Conservation (phyloP, 2,888 invertebrate genomes). For the Cheilosia vernalis region DNA sequence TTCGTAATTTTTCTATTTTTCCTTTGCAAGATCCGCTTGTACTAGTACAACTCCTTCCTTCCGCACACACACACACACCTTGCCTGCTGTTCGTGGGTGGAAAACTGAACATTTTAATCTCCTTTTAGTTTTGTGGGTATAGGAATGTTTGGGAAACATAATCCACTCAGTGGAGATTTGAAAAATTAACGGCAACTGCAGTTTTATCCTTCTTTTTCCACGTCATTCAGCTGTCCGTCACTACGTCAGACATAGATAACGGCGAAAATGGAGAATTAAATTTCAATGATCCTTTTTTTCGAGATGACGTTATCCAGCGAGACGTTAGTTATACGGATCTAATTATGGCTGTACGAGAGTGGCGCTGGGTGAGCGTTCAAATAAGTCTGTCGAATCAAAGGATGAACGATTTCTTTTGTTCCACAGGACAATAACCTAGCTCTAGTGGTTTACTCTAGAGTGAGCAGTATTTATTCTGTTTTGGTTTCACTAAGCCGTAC, state of each 20-base stretch:
- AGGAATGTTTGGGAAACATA: no score
- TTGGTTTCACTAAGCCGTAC: no score
- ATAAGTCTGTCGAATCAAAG: no score
- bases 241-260: neutral
- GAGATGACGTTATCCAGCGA: neutral
- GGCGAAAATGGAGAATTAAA: neutral
- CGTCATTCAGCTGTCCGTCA: neutral
- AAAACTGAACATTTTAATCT: slow-evolving; percentile 19
- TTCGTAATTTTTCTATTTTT: neutral
- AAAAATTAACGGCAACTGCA: slow-evolving; percentile 11
- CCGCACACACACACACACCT: neutral
- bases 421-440: neutral
- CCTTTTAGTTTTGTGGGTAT: slow-evolving; percentile 24
- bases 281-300: slow-evolving; percentile 28
- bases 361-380: no score
- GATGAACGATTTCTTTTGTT: neutral
- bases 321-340: neutral
- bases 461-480: no score
- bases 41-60: neutral
- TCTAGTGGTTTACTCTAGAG: neutral
- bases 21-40: neutral
- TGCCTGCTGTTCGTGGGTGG: neutral
- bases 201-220: neutral
- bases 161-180: slow-evolving; percentile 12
- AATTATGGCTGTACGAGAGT: neutral